Percentiles rank a stretch among this genome's conserved stretches.
Conservation (phyloP, 1,140 invertebrate genomes). For the Pseudomyrmex cubaensis region DNA sequence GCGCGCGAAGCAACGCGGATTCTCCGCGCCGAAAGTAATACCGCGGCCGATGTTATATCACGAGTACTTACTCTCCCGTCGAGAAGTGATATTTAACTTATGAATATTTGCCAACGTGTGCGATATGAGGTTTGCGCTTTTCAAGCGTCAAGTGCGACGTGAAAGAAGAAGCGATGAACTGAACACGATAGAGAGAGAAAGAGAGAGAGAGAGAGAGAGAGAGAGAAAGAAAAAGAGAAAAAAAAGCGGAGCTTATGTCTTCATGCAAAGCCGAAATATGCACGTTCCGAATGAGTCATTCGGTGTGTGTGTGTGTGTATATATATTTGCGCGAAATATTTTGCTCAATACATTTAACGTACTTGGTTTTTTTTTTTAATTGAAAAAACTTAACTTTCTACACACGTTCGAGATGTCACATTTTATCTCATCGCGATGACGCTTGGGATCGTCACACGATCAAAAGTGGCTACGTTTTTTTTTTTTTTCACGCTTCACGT, state of each 20-base stretch:
- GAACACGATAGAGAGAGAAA: not conserved
- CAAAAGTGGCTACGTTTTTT: not conserved
- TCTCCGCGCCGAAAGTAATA: slow-evolving; percentile 66
- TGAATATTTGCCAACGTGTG: slow-evolving; percentile 82
- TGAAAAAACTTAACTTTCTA: too few relatives aligned
- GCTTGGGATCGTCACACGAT: too few relatives aligned
- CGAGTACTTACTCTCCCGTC: slow-evolving; percentile 58
- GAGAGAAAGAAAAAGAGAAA: not conserved
- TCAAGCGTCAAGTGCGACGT: slow-evolving; percentile 68
- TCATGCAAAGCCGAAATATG: slow-evolving; percentile 33
- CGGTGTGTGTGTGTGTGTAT: too few relatives aligned
- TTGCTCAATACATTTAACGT: too few relatives aligned
- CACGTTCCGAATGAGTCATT: not conserved
- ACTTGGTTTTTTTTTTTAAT: not conserved
- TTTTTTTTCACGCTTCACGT: too few relatives aligned
- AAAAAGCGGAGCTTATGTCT: slow-evolving; percentile 23
- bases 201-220: not conserved
- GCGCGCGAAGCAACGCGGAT: not conserved
- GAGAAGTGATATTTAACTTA: slow-evolving; percentile 80
- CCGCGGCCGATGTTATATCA: slow-evolving; percentile 66
- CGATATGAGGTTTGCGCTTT: slow-evolving; percentile 82
- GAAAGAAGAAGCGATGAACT: not conserved
- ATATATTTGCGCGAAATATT: too few relatives aligned
- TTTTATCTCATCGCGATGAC: too few relatives aligned
- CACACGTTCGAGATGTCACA: too few relatives aligned